These are phyloP conservation scores for Neostethus bicornis DNA, from an alignment of 2,797 vertebrate species.

Conservation along the genomic window DNA sequence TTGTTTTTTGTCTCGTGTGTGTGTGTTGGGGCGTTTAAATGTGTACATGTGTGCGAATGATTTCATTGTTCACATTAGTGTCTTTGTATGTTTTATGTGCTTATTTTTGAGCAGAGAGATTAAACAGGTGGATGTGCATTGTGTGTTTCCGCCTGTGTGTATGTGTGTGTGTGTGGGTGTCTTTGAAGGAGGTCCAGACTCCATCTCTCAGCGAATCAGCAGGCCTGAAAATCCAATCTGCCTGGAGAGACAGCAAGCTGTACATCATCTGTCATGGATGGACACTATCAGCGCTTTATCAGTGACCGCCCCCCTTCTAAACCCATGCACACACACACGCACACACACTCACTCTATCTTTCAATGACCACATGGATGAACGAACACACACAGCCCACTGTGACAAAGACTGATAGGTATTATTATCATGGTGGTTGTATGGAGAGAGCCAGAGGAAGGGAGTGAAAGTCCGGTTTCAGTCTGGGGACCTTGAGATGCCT, in stretches of 20 bases:
- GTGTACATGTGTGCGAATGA: slow-evolving; percentile 15
- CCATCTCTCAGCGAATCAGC: slow-evolving; percentile 83
- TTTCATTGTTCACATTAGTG: slow-evolving; percentile 19
- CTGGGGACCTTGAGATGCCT: slow-evolving; percentile 45
- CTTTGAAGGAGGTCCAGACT: slow-evolving; percentile 69
- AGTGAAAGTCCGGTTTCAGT: slow-evolving; percentile 39
- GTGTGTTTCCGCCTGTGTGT: slow-evolving; percentile 7
- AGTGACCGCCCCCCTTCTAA: slow-evolving; percentile 51
- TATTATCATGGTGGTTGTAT: slow-evolving; percentile 58
- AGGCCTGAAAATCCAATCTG: slow-evolving; percentile 86
- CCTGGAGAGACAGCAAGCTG: slow-evolving; percentile 80
- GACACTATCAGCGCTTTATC: slow-evolving; percentile 82
- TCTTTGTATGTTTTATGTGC: slow-evolving; percentile 39
- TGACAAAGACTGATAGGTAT: slow-evolving; percentile 73
- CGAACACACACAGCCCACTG: slow-evolving; percentile 49
- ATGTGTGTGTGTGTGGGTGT: slow-evolving; percentile 29
- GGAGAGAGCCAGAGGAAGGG: slow-evolving; percentile 29
- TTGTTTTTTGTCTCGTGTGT: slow-evolving; percentile 17
- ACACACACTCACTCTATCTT: slow-evolving; percentile 39
- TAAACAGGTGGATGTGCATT: slow-evolving; percentile 40
- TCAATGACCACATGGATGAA: slow-evolving; percentile 63
- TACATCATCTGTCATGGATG: slow-evolving; percentile 83
- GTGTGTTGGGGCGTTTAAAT: slow-evolving; percentile 5
- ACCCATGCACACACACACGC: slow-evolving; percentile 35
- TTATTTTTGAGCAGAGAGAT: slow-evolving; percentile 39